Base-by-base conservation (phyloP, 2,113 vertebrate genomes). In the Nanorana parkeri region DNA sequence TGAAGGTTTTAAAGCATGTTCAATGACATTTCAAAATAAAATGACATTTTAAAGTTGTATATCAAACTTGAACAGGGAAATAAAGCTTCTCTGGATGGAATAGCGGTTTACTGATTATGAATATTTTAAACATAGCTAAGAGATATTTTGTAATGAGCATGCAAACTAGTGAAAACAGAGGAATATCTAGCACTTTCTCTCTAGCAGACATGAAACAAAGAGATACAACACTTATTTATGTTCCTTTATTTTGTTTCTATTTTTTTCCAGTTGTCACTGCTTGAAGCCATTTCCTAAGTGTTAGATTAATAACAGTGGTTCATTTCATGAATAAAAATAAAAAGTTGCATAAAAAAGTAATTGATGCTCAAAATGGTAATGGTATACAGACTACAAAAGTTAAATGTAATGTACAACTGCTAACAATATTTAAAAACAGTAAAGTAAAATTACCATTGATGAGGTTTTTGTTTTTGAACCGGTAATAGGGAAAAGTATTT, bases 1-100 rank as follows among this genome's bases (percentile, higher is more conserved):
- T 15, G 60, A 36, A 81, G 80, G 80, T 75, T 82, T 67, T 29
- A 67, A 82, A 75, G 71, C 63, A 66, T 75, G 80, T 67, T 82
- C 80, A 75, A 67, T 82, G 80, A 82, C 80, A 82, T 82, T 82
- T 82, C 67, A 82, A 82, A 75, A 73, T 23, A 82, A 82, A 82
- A 82, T 75, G 80, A 82, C 80, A 82, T 82, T 82, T 82, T 67
- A 58, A 75, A 75, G 80, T 75, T 82, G 80, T 82, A 82, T 67
- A 82, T 82, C 80, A 82, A 74, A 67, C 61, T 63, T 61, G 17
- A 58, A 75, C 71, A 75, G 67, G 66, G 80, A 67, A 75, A 68
- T 67, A 66, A 82, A 82, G 68, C 56, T 47, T 28, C 63, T 67
- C 64, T 75, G 71, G 63, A 82, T 75, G 63, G 80, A 65, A 75